Percentiles rank a stretch among this genome's conserved stretches.
phyloP scores from a whole-genome alignment of 2,113 vertebrate genomes.

The Dolichallabes microphthalmus region DNA sequence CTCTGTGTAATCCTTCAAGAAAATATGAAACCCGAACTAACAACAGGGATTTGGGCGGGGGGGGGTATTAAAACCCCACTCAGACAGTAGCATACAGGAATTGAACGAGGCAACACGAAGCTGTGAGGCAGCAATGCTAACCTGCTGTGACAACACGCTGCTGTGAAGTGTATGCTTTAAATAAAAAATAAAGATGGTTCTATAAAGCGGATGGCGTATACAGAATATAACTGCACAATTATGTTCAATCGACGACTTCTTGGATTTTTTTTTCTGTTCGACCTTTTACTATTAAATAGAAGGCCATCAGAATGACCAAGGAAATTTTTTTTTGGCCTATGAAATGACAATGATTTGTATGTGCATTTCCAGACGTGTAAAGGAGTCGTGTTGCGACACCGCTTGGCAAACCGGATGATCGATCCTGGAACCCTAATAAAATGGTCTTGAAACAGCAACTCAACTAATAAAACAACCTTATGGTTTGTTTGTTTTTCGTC shows the following conservation, averaged over 20 bases:
- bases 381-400: not conserved
- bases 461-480: not conserved
- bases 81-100: not conserved
- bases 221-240: no score
- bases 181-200: not conserved
- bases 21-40: not conserved
- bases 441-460: not conserved
- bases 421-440: not conserved
- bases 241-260: not conserved
- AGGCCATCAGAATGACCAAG: not conserved
- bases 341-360: not conserved
- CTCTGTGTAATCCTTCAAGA: not conserved
- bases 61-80: not conserved
- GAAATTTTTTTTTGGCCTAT: not conserved
- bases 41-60: not conserved
- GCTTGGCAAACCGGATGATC: not conserved
- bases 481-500: not conserved
- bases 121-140: not conserved
- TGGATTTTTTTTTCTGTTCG: not conserved
- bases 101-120: not conserved
- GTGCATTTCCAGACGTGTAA: not conserved
- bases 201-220: not conserved
- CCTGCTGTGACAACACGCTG: not conserved
- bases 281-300: not conserved
- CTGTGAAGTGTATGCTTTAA: not conserved